These are phyloP conservation scores for Digitonthophagus gazella DNA, from an alignment of 2,888 invertebrate species.

Conservation along the genomic window DNA sequence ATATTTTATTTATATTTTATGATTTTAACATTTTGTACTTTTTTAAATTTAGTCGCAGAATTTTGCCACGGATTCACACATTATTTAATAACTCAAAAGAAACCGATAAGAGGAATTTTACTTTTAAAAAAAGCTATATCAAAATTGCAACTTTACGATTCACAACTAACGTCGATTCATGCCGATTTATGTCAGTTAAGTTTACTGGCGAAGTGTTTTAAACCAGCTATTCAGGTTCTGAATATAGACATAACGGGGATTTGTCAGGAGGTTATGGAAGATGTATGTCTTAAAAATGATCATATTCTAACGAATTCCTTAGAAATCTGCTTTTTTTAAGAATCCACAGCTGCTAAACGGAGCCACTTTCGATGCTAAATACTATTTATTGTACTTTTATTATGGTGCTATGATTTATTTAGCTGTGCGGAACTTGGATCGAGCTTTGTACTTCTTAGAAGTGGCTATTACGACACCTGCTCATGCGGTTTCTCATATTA, in stretches of 20 bases:
- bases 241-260: constrained; percentile 91
- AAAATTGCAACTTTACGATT: constrained; percentile 82
- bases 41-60: constrained; percentile 81
- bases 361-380: constrained; percentile 80
- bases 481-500: constrained; percentile 91
- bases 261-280: constrained; percentile 68
- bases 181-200: constrained; percentile 91
- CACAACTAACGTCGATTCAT: constrained; percentile 92
- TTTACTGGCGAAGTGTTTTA: constrained; percentile 86
- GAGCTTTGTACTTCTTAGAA: constrained; percentile 94
- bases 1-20: constrained; percentile 16
- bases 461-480: constrained; percentile 95
- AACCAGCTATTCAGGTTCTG: constrained; percentile 84
- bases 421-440: constrained; percentile 87
- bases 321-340: constrained; percentile 29
- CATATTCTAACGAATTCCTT: not conserved
- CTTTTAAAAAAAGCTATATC: constrained; percentile 80
- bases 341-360: constrained; percentile 52
- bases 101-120: constrained; percentile 80
- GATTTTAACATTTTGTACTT: too few species aligned
- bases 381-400: constrained; percentile 92
- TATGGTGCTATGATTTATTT: constrained; percentile 98
- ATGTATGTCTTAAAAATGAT: constrained; percentile 18
- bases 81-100: constrained; percentile 72
- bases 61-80: constrained; percentile 82